phyloP scores from a whole-genome alignment of 2,113 vertebrate genomes.

The Puffinus mauretanicus region DNA sequence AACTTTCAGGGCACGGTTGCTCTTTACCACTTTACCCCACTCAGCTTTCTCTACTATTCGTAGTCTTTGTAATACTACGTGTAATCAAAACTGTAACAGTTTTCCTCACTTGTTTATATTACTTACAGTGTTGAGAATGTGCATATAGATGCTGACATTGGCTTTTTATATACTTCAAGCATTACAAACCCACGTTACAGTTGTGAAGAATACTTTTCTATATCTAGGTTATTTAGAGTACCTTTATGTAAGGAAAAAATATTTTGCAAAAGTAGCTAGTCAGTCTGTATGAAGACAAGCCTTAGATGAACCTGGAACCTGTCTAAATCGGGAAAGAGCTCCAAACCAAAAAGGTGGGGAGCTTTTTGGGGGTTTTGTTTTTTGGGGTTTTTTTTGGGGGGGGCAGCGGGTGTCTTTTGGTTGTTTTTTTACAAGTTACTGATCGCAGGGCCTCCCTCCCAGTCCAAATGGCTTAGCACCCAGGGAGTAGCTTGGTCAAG shows the following conservation, averaged over 20 bases:
- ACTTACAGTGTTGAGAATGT: neutral
- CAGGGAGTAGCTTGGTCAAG: neutral
- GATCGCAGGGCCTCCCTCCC: neutral
- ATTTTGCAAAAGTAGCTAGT: neutral
- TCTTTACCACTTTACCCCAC: neutral
- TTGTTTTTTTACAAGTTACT: neutral
- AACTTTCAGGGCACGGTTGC: neutral
- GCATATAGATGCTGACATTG: neutral
- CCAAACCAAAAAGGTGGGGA: neutral
- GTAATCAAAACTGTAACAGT: neutral
- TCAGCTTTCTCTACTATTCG: neutral
- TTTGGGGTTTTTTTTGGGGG: neutral
- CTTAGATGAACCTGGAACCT: neutral
- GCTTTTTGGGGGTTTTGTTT: rapidly evolving
- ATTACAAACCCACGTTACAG: neutral
- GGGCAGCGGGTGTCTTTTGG: rapidly evolving
- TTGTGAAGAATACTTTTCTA: neutral
- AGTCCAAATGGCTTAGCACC: neutral
- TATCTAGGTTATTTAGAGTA: neutral
- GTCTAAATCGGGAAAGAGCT: neutral
- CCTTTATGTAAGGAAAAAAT: neutral
- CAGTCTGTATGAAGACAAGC: neutral
- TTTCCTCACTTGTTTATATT: neutral
- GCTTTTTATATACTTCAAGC: neutral
- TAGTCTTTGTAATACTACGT: neutral